Evolutionary conservation across 2,797 vertebrate genomes (phyloP).

Genomic region (Gymnoscopelus microlampas): DNA sequence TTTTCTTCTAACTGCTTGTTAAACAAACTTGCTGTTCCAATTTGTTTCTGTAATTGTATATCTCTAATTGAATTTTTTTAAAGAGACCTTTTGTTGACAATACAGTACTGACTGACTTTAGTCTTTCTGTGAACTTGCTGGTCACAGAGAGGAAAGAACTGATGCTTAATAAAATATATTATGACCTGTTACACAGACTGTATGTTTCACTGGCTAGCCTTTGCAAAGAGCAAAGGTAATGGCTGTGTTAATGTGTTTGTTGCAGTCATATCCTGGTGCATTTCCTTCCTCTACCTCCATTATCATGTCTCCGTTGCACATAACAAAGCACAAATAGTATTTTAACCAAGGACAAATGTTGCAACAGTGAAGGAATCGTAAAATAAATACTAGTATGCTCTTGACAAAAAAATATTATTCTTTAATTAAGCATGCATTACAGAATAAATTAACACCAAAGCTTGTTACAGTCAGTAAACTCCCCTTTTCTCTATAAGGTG

Average conservation of each 20-base stretch:
- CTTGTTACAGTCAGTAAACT: constrained; percentile 29
- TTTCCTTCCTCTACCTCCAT: no score
- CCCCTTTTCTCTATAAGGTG: constrained; percentile 38
- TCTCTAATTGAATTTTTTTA: constrained; percentile 72
- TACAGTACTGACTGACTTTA: constrained; percentile 47
- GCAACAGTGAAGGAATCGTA: not conserved
- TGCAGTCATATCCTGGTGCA: no score
- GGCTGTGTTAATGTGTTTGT: no score
- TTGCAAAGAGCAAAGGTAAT: no score
- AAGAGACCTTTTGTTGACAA: constrained; percentile 54
- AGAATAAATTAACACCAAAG: constrained; percentile 27
- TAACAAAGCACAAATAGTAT: not conserved
- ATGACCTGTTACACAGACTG: constrained; percentile 48
- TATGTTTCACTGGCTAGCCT: not conserved
- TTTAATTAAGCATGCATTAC: constrained; percentile 39
- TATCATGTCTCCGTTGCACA: not conserved
- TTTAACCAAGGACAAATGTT: not conserved
- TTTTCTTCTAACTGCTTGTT: constrained; percentile 43
- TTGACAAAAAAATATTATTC: not conserved
- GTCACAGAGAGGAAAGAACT: constrained; percentile 28
- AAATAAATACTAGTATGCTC: constrained; percentile 1
- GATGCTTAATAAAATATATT: constrained; percentile 70
- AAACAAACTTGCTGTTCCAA: constrained; percentile 43
- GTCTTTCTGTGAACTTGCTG: constrained; percentile 29
- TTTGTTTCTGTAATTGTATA: constrained; percentile 55